Conservation (phyloP, 2,888 invertebrate species). For the Nymphalis urticae region DNA sequence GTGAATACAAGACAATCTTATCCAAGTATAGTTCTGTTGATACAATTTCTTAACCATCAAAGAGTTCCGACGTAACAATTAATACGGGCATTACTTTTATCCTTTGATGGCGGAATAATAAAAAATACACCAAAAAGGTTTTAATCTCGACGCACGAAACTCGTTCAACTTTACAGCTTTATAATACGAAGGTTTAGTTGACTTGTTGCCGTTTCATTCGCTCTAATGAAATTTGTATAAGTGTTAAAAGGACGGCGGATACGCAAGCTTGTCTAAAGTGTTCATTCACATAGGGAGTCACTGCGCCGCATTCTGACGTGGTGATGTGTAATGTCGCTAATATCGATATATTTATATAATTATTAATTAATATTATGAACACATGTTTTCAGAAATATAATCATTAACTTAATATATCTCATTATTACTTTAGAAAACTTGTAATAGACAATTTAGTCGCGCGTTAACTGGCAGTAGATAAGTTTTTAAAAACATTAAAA, state of each 20-base stretch:
- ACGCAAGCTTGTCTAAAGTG: slow-evolving; percentile 56
- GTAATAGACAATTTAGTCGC: no score
- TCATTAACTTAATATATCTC: no score
- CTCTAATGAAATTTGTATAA: slow-evolving; percentile 1
- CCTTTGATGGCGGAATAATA: slow-evolving; percentile 13
- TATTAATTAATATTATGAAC: neutral
- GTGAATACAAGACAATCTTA: neutral
- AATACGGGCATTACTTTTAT: slow-evolving; percentile 18
- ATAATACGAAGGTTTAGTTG: slow-evolving; percentile 58
- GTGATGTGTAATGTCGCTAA: slow-evolving; percentile 51
- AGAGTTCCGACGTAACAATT: slow-evolving; percentile 25
- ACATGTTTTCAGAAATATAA: no score
- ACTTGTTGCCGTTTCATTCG: slow-evolving; percentile 48
- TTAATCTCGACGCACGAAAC: slow-evolving; percentile 34
- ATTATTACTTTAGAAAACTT: no score
- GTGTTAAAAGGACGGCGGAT: slow-evolving; percentile 47
- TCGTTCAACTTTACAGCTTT: slow-evolving; percentile 62
- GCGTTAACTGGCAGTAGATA: no score
- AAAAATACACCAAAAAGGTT: slow-evolving; percentile 21
- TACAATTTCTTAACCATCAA: slow-evolving; percentile 5
- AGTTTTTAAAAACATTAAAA: no score
- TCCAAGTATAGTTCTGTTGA: neutral
- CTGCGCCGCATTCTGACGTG: slow-evolving; percentile 75
- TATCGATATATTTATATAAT: neutral
- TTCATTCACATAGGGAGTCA: slow-evolving; percentile 73